Conservation (phyloP, 64 coral and sea anemone species). For the Trachythela sp. region DNA sequence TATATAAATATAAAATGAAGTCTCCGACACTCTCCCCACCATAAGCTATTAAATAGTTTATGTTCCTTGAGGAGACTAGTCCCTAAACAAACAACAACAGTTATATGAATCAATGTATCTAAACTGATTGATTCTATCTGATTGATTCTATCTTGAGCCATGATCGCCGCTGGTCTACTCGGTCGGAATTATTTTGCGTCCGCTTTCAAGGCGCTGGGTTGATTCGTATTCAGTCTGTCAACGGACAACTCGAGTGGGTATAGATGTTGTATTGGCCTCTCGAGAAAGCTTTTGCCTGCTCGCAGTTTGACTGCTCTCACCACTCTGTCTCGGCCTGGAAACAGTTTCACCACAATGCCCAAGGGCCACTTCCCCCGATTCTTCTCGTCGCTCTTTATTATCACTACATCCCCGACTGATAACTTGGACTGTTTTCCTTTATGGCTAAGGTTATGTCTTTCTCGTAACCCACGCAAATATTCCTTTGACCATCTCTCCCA, state of each 20-base stretch:
- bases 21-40: no score
- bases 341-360: not conserved
- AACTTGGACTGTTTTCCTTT: not conserved
- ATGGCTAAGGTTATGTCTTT: conserved; percentile 36
- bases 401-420: conserved; percentile 35
- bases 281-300: not conserved
- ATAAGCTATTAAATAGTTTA: no score
- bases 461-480: conserved; percentile 41
- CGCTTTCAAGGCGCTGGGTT: not conserved
- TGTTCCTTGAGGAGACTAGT: no score
- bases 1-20: no score
- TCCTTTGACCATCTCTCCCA: conserved; percentile 23
- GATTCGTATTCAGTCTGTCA: not conserved
- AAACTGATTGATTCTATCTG: no score
- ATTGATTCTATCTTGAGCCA: not conserved
- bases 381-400: conserved; percentile 31
- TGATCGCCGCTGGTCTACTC: not conserved
- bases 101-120: no score
- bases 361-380: conserved; percentile 35
- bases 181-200: conserved; percentile 3
- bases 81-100: no score
- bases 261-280: conserved; percentile 30
- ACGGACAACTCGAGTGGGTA: not conserved
- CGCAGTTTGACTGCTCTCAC: not conserved
- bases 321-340: conserved; percentile 15